Evolutionary conservation across 2,797 vertebrate genomes (phyloP).

Genomic region (Tenualosa ilisha): DNA sequence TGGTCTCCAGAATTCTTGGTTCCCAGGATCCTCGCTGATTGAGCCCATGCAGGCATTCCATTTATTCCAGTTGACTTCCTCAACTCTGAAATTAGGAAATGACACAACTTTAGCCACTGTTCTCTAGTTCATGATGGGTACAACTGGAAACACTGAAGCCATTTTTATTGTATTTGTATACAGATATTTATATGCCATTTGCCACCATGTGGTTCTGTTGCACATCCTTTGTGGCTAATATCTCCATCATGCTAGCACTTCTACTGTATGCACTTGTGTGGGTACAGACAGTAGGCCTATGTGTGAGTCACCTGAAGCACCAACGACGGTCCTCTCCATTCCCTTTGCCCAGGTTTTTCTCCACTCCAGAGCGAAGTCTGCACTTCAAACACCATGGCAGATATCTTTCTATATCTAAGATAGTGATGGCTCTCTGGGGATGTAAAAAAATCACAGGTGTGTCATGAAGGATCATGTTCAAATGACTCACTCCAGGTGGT

Average conservation of each 20-base stretch:
- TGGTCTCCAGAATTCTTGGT: background rate
- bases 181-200: too few species aligned
- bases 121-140: too few species aligned
- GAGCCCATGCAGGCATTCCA: conserved; percentile 91
- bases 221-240: too few species aligned
- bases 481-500: too few species aligned
- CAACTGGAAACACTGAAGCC: too few species aligned
- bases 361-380: conserved; percentile 76
- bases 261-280: too few species aligned
- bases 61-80: conserved; percentile 96
- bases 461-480: background rate
- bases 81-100: conserved; percentile 78
- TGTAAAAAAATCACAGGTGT: background rate
- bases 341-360: conserved; percentile 61
- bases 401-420: conserved; percentile 90
- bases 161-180: too few species aligned
- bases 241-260: too few species aligned
- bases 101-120: conserved; percentile 60
- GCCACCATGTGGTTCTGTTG: too few species aligned
- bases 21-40: conserved; percentile 91
- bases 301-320: conserved; percentile 72
- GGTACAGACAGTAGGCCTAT: background rate
- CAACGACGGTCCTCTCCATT: conserved; percentile 59
- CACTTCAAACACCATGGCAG: conserved; percentile 75
- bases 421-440: conserved; percentile 88